Percentiles rank a stretch among this genome's conserved stretches.
phyloP scores from a whole-genome alignment of 53 echinoderm and acorn worm genomes.

The Apostichopus leukothele region DNA sequence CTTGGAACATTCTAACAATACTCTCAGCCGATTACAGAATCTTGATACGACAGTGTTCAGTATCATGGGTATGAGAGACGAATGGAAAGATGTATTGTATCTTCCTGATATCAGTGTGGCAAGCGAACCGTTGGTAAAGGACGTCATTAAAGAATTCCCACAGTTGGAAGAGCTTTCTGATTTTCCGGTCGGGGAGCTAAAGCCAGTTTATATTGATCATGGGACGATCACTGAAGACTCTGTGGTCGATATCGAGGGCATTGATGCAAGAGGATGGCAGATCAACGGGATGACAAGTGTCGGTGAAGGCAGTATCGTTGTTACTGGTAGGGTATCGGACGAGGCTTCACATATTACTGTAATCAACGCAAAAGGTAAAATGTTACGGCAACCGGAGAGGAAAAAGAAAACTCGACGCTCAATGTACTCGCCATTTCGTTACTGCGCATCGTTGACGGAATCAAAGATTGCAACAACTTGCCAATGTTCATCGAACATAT shows the following conservation, averaged over 20 bases:
- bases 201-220: neutral
- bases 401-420: neutral
- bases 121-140: neutral
- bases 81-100: neutral
- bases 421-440: neutral
- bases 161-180: neutral
- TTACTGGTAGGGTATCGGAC: constrained; percentile 6
- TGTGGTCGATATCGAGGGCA: constrained; percentile 6
- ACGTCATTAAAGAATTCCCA: constrained; percentile 7
- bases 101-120: neutral
- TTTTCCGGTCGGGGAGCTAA: neutral
- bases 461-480: neutral
- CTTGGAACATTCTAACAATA: constrained; percentile 2
- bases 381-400: neutral
- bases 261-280: constrained; percentile 15
- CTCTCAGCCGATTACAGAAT: neutral
- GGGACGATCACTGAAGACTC: neutral
- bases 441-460: neutral
- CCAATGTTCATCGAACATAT: neutral
- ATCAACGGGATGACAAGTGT: constrained; percentile 1
- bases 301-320: neutral
- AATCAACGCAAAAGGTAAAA: neutral
- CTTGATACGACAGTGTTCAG: neutral
- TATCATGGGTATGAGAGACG: neutral
- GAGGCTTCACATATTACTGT: constrained; percentile 2